Evolutionary conservation across 2,797 vertebrate species (phyloP), one percentile per base, ranked within the genome.

Genomic region (Rhinophrynus dorsalis): DNA sequence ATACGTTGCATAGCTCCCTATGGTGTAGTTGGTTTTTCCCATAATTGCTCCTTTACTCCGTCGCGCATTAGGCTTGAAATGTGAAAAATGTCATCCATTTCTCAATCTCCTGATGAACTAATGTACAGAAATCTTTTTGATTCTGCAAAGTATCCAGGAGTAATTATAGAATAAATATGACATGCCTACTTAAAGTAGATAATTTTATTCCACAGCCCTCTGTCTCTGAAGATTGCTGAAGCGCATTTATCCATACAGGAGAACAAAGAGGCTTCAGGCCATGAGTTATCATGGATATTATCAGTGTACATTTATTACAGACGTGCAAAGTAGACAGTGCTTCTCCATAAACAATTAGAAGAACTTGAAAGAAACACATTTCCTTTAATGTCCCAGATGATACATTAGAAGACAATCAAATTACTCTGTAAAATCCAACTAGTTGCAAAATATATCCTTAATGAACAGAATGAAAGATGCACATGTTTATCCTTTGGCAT

Each of bases 321-420:
- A 11, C 40, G 18, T 8, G 17, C 40, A 44, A 12, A 44, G 12
- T 6, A 6, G n/a, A n/a, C n/a, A n/a, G n/a, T n/a, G n/a, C 7
- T 18, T 44, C 8, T 9, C 3, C 4, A 15, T 44, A 15, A 10
- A 63, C 42, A 56, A 47, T 71, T 63, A 63, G 15, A 18, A 6
- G 52, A 18, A 48, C 68, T 71, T 57, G 42, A 63, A 62, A 70
- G 67, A 47, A 64, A 55, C 50, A 29, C 23, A 29, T 64, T 47
- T 57, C 23, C 42, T 64, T 71, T 57, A 48, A 47, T 57, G 40
- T 63, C 51, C 21, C 23, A 38, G 51, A 64, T 57, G 60, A 71
- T 26, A 18, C 10, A 29, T 69, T 45, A 61, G 29, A 70, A 62
- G 15, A 15, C 42, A 7, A 61, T 21, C 29, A 55, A 44, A 69